Evolutionary conservation across 2,888 invertebrate species (phyloP).

Genomic region (Camponotus fellah): DNA sequence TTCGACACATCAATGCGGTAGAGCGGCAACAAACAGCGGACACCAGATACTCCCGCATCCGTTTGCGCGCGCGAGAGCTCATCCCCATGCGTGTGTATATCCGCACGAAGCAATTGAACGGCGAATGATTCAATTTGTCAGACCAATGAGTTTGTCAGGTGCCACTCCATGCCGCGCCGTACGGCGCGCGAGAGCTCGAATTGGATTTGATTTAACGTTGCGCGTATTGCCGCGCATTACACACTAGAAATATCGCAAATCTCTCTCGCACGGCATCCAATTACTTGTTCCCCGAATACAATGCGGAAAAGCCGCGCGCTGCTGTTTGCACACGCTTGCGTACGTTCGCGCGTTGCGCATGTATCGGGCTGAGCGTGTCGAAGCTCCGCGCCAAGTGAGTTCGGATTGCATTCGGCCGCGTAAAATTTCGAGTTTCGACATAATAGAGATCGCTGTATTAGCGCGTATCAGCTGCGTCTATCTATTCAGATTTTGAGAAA

Average conservation of each 20-base stretch:
- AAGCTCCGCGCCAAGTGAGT: conserved; percentile 44
- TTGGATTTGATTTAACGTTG: conserved; percentile 85
- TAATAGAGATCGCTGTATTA: conserved; percentile 69
- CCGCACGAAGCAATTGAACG: conserved; percentile 85
- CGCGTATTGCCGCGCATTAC: conserved; percentile 84
- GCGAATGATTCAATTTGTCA: conserved; percentile 86
- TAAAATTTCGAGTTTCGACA: conserved; percentile 70
- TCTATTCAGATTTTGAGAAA: conserved; percentile 57
- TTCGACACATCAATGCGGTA: conserved; percentile 66
- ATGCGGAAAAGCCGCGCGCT: conserved; percentile 69
- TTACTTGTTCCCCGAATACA: conserved; percentile 77
- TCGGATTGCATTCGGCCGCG: conserved; percentile 57
- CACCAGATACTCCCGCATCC: conserved; percentile 67
- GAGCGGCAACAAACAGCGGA: conserved; percentile 65
- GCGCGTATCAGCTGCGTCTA: conserved; percentile 36
- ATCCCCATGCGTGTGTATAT: conserved; percentile 67
- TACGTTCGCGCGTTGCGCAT: not conserved
- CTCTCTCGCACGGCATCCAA: conserved; percentile 81
- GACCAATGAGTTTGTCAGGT: conserved; percentile 86
- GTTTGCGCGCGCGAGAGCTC: not conserved
- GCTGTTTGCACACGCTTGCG: conserved; percentile 12
- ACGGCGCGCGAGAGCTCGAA: conserved; percentile 82
- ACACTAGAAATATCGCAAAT: conserved; percentile 84
- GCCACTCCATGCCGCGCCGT: conserved; percentile 83
- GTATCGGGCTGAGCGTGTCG: conserved; percentile 6